A percentile compares a stretch with the other conserved stretches of the same genome.
phyloP scores from a whole-genome alignment of 1,140 invertebrate species.

The Pseudomyrmex gracilis region DNA sequence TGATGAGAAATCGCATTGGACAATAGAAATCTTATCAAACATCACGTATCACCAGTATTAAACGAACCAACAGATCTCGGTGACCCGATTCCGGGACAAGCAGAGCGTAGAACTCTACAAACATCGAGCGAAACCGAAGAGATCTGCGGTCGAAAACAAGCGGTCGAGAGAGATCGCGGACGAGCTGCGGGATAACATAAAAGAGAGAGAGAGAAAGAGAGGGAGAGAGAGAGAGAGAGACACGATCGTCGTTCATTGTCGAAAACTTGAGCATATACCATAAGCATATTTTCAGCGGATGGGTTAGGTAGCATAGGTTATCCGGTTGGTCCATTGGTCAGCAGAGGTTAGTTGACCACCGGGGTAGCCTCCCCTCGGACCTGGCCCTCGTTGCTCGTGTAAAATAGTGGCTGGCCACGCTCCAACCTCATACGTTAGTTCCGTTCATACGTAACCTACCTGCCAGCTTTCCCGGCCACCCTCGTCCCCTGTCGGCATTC shows the following conservation, averaged over 20 bases:
- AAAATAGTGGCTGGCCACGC: conserved; percentile 80
- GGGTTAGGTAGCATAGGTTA: conserved; percentile 77
- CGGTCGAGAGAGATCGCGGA: background rate
- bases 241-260: conserved; percentile 60
- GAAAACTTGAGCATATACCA: conserved; percentile 70
- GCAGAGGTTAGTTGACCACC: conserved; percentile 78
- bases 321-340: conserved; percentile 82
- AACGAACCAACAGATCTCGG: background rate
- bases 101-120: conserved; percentile 4
- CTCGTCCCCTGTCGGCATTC: conserved; percentile 29
- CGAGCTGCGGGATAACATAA: background rate
- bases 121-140: conserved; percentile 23
- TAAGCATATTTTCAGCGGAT: conserved; percentile 80
- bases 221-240: conserved; percentile 5
- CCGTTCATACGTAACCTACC: conserved; percentile 80
- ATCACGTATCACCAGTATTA: background rate
- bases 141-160: conserved; percentile 3
- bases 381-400: conserved; percentile 70
- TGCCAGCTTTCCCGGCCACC: conserved; percentile 70
- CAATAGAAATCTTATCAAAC: conserved; percentile 34
- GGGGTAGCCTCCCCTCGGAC: conserved; percentile 38
- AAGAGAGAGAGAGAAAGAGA: no score
- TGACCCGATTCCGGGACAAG: background rate
- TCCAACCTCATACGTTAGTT: conserved; percentile 80
- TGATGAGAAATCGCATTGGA: background rate